Base-by-base conservation (phyloP, 35 echinoderm and acorn worm species). In the Diadema setosum region DNA sequence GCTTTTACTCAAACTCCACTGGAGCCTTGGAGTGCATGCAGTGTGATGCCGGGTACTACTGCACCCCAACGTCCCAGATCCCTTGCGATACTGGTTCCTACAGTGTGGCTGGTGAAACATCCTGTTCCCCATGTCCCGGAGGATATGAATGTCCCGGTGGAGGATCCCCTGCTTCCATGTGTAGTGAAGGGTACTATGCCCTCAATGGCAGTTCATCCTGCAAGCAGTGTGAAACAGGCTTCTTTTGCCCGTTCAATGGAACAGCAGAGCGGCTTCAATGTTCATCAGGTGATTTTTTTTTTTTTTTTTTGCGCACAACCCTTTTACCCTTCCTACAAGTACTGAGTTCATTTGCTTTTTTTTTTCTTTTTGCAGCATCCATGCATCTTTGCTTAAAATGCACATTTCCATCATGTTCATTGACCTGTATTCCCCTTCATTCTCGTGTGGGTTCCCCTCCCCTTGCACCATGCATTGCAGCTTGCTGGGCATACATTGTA, bases 61-160 rank as follows among this genome's bases (percentile, higher is more conserved):
- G 96, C 81, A 91, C 85, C 17, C 58, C 81, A 4, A 86, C 81
- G 7, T 24, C 65, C 35, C 49, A 87, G 36, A 91, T 27, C 6
- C 55, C 92, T 5, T 98, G 96, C 64, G 70, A 88, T 30, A 52
- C 85, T 2, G 96, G 96, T 3, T 87, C 83, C 63, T 93, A 86
- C 60, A 97, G 95, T 83, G 63, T 74, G 56, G 67, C 78, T 43
- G 94, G 81, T 41, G 45, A 84, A 27, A 46, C 82, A 27, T 94
- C 89, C 8, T 98, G 96, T 63, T 39, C 81, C 7, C 55, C 74
- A 1, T 98, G 96, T 60, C 92, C 92, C 14, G 96, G 88, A 48
- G 96, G 96, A 6, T 98, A 86, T 63, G 92, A 93, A 43, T 98
- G 96, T 52, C 48, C 87, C 9, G 96, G 89, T 17, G 92, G 55